Evolutionary conservation across 2,888 invertebrate genomes (phyloP).

Genomic region (Trilocha varians): DNA sequence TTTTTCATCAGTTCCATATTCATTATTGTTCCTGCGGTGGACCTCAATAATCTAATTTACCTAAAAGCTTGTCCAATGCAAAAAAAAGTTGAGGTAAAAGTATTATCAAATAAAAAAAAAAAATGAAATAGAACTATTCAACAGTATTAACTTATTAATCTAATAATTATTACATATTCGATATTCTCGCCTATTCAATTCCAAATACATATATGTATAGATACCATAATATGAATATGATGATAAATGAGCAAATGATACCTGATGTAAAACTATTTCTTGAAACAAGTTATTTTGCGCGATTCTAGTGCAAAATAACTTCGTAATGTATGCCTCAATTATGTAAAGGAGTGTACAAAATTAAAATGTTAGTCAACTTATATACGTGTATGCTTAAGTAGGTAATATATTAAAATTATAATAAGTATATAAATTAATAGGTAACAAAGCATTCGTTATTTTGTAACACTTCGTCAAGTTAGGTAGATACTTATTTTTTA

Average conservation of each 20-base stretch:
- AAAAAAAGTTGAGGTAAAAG: too few species aligned
- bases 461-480: slow-evolving; percentile 2
- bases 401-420: not conserved
- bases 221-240: too few species aligned
- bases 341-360: not conserved
- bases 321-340: not conserved
- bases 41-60: too few species aligned
- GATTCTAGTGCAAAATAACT: not conserved
- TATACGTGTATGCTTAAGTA: not conserved
- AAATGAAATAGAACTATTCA: too few species aligned
- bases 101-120: too few species aligned
- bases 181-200: too few species aligned
- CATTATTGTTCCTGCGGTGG: too few species aligned
- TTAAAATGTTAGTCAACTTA: not conserved
- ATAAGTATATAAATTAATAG: slow-evolving; percentile 4
- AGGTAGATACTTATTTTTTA: not conserved
- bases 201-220: too few species aligned
- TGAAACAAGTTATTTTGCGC: not conserved
- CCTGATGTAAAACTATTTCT: not conserved
- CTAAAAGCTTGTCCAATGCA: too few species aligned
- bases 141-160: not conserved
- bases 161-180: too few species aligned
- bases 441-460: slow-evolving; percentile 1
- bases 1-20: too few species aligned
- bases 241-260: too few species aligned